These are phyloP conservation scores for Stenodera caucasica DNA, from an alignment of 2,888 invertebrate genomes.

Conservation along the genomic window DNA sequence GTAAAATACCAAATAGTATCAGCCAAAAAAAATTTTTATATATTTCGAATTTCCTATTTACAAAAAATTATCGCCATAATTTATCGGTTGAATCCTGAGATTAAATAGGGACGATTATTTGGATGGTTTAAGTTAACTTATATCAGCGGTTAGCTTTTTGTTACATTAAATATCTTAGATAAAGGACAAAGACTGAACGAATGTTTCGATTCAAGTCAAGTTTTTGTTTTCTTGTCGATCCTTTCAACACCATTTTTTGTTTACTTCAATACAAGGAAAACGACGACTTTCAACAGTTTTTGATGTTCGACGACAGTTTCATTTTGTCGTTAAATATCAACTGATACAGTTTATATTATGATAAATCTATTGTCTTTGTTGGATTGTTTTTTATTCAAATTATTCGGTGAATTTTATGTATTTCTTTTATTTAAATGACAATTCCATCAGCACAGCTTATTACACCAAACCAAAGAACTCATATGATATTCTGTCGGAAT, in stretches of 20 bases:
- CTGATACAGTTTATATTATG: neutral
- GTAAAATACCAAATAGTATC: neutral
- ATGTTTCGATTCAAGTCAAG: conserved; percentile 30
- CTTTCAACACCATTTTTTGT: conserved; percentile 24
- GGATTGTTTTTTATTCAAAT: neutral
- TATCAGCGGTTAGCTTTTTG: conserved; percentile 25
- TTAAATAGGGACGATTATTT: conserved; percentile 11
- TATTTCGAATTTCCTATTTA: neutral
- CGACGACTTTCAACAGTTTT: neutral
- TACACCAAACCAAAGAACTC: too few relatives aligned
- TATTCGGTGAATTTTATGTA: too few relatives aligned
- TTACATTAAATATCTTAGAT: conserved; percentile 23
- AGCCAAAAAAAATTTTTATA: neutral
- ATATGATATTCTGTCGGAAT: too few relatives aligned
- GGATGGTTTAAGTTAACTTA: conserved; percentile 12
- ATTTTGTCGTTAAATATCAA: neutral
- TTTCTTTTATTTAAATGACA: too few relatives aligned
- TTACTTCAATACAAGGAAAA: conserved; percentile 17
- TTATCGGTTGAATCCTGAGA: conserved; percentile 5
- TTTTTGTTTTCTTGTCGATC: conserved; percentile 26
- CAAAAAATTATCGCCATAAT: neutral
- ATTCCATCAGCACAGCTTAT: too few relatives aligned
- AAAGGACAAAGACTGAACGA: conserved; percentile 27
- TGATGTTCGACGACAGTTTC: neutral
- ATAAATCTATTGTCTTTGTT: neutral